Evolutionary conservation across 2,113 vertebrate genomes (phyloP).

Genomic region (Hydrolagus affinis): DNA sequence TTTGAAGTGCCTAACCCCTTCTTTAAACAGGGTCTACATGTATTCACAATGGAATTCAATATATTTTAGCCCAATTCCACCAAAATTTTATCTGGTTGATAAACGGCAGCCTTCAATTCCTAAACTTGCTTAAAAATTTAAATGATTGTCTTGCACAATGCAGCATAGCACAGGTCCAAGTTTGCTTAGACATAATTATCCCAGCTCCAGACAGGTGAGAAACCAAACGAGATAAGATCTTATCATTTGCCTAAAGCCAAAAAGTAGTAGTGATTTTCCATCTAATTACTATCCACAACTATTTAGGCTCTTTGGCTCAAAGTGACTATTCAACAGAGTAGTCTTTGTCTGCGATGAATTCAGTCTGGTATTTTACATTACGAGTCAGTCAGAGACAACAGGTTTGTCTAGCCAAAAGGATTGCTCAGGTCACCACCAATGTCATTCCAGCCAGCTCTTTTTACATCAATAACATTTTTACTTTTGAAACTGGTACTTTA

Average conservation of each 20-base stretch:
- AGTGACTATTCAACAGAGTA: slow-evolving; percentile 48
- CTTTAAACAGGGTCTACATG: too few relatives aligned
- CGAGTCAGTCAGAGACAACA: slow-evolving; percentile 40
- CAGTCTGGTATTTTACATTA: slow-evolving; percentile 26
- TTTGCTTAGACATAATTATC: slow-evolving; percentile 79
- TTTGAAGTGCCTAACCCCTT: too few relatives aligned
- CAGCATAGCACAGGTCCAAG: slow-evolving; percentile 60
- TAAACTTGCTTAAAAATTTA: slow-evolving; percentile 69
- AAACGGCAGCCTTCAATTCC: slow-evolving; percentile 56
- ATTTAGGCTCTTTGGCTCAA: slow-evolving; percentile 60
- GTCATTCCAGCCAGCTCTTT: slow-evolving; percentile 36
- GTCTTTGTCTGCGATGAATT: slow-evolving; percentile 49
- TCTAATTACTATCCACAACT: slow-evolving; percentile 72
- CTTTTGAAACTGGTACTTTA: background rate
- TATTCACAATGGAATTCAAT: slow-evolving; percentile 44
- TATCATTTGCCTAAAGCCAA: slow-evolving; percentile 68
- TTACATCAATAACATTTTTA: slow-evolving; percentile 13
- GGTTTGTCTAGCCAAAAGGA: slow-evolving; percentile 43
- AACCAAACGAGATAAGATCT: slow-evolving; percentile 76
- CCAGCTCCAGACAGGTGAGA: slow-evolving; percentile 73
- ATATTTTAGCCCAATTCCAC: slow-evolving; percentile 48
- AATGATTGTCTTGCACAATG: slow-evolving; percentile 71
- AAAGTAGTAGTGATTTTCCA: slow-evolving; percentile 52
- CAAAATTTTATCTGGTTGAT: slow-evolving; percentile 66
- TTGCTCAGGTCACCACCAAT: slow-evolving; percentile 41